These are phyloP conservation scores for Myotis davidii DNA, from an alignment of 2,113 vertebrate species.

Conservation along the genomic window DNA sequence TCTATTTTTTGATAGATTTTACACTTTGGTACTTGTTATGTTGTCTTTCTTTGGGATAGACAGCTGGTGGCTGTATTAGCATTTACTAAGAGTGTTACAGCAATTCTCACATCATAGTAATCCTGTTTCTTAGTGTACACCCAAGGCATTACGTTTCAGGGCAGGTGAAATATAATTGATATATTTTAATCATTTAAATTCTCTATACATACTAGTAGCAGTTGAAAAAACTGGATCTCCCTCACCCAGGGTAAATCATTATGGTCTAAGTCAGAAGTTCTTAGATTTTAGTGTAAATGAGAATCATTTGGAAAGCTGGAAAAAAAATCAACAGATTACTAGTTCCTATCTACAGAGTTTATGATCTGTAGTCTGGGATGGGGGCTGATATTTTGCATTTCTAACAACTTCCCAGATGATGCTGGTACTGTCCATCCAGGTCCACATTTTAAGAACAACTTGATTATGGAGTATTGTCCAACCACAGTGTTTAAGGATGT, in stretches of 20 bases:
- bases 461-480: background rate
- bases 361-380: background rate
- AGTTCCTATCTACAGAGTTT: background rate
- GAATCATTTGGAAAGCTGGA: background rate
- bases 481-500: background rate
- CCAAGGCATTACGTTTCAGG: slow-evolving; percentile 1
- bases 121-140: background rate
- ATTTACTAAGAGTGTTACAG: background rate
- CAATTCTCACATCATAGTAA: background rate
- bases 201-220: background rate
- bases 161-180: slow-evolving; percentile 25
- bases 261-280: background rate
- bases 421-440: background rate
- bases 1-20: slow-evolving; percentile 55
- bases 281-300: background rate
- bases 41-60: slow-evolving; percentile 47
- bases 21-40: slow-evolving; percentile 28
- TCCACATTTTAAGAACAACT: background rate
- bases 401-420: background rate
- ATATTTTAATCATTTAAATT: slow-evolving; percentile 34
- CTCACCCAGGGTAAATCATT: background rate
- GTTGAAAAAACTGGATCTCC: background rate
- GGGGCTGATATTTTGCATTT: background rate
- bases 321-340: background rate
- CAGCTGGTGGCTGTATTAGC: background rate